Percentiles rank a stretch among this genome's conserved stretches.
Conservation (phyloP, 2,113 vertebrate species). For the Peromyscus maniculatus region DNA sequence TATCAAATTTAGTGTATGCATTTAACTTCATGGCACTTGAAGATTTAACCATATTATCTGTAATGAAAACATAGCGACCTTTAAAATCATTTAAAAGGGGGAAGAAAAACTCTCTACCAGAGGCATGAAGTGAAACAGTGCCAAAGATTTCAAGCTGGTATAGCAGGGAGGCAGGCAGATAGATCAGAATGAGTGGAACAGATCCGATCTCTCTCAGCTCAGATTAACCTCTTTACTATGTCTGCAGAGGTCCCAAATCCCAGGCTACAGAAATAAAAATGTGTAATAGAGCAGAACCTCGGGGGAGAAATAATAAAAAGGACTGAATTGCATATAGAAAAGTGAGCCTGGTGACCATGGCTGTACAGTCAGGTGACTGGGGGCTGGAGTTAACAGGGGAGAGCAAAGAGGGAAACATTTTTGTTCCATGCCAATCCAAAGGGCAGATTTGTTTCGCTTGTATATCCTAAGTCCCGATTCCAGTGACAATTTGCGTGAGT, state of each 20-base stretch:
- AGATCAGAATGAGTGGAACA: conserved; percentile 85
- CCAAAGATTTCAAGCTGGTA: conserved; percentile 88
- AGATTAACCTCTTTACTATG: conserved; percentile 82
- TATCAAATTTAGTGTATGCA: conserved; percentile 72
- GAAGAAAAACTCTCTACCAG: conserved; percentile 49
- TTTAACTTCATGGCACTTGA: conserved; percentile 75
- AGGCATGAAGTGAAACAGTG: conserved; percentile 85
- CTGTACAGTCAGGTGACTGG: conserved; percentile 42
- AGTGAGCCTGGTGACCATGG: conserved; percentile 80
- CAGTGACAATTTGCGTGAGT: conserved; percentile 84
- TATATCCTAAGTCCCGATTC: conserved; percentile 82
- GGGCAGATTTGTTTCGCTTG: conserved; percentile 79
- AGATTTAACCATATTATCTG: conserved; percentile 77
- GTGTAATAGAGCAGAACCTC: conserved; percentile 81
- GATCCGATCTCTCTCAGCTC: conserved; percentile 82
- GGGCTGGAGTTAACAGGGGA: not conserved
- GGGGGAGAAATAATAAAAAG: conserved; percentile 33
- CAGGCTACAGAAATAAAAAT: conserved; percentile 80
- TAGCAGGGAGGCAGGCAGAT: conserved; percentile 83
- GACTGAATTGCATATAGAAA: conserved; percentile 68
- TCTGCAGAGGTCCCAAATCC: conserved; percentile 80
- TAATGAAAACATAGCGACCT: conserved; percentile 82
- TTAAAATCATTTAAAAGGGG: conserved; percentile 47
- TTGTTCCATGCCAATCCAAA: conserved; percentile 57
- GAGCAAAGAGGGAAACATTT: conserved; percentile 33